Percentiles rank a stretch among this genome's conserved stretches.
Evolutionary conservation across 2,888 invertebrate species (phyloP).

Genomic region (Alloplasta piceator): DNA sequence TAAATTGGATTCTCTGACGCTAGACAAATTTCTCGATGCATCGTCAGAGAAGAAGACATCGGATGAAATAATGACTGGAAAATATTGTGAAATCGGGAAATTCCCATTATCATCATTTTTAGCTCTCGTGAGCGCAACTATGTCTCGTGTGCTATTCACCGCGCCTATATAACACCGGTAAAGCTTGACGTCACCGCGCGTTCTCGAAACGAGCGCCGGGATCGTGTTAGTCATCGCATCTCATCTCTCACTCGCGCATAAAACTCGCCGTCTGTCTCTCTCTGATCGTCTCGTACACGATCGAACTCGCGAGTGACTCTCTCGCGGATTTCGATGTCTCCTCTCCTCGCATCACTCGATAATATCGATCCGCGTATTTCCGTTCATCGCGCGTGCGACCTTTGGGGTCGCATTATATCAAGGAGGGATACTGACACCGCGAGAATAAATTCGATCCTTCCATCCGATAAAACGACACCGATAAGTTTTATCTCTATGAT

Average conservation of each 20-base stretch:
- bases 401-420: slow-evolving; percentile 35
- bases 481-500: no score
- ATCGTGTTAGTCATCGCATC: slow-evolving; percentile 77
- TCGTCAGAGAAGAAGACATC: no score
- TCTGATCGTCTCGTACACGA: slow-evolving; percentile 66
- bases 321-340: slow-evolving; percentile 35
- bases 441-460: slow-evolving; percentile 8
- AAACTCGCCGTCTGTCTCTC: slow-evolving; percentile 72
- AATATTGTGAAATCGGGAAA: slow-evolving; percentile 17
- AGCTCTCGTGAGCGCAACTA: slow-evolving; percentile 4
- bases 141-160: slow-evolving; percentile 14
- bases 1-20: no score
- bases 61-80: background rate
- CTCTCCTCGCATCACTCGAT: slow-evolving; percentile 19
- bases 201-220: slow-evolving; percentile 75
- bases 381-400: slow-evolving; percentile 21
- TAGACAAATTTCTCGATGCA: no score
- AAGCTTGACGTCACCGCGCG: slow-evolving; percentile 73
- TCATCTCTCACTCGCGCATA: slow-evolving; percentile 66
- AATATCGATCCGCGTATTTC: background rate
- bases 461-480: no score
- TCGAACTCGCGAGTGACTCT: background rate
- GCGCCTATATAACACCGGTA: background rate
- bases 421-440: slow-evolving; percentile 34
- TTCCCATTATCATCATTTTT: slow-evolving; percentile 1